phyloP scores from a whole-genome alignment of 2,888 invertebrate species.

The Cryptops parisi region DNA sequence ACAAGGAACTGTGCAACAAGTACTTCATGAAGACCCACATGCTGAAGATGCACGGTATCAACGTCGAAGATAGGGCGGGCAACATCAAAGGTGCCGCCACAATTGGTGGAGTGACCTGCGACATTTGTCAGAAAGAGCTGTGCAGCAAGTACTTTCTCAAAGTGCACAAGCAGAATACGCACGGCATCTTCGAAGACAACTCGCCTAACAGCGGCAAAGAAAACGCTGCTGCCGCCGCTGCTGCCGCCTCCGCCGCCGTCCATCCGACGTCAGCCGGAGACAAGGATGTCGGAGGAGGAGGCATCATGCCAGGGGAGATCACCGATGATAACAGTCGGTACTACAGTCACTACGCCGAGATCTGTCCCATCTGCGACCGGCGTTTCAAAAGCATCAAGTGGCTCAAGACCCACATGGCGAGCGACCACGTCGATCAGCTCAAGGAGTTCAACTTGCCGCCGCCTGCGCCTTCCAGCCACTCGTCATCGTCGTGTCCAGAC shows the following conservation, averaged over 20 bases:
- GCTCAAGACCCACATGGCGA: constrained; percentile 68
- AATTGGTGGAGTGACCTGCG: constrained; percentile 86
- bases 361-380: constrained; percentile 70
- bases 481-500: constrained; percentile 1
- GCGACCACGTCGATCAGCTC: constrained; percentile 66
- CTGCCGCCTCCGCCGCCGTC: neutral
- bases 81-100: constrained; percentile 51
- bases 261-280: neutral
- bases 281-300: constrained; percentile 8
- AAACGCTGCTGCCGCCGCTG: neutral
- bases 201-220: constrained; percentile 22
- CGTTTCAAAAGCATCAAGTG: constrained; percentile 78
- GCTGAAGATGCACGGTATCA: constrained; percentile 95
- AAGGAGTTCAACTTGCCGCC: too few relatives aligned
- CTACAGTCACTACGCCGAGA: constrained; percentile 48
- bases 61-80: constrained; percentile 53
- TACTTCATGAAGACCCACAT: constrained; percentile 99
- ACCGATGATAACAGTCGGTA: constrained; percentile 33
- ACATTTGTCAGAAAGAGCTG: constrained; percentile 94
- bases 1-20: constrained; percentile 97
- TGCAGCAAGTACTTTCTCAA: constrained; percentile 96
- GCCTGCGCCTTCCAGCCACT: too few relatives aligned
- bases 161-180: constrained; percentile 95
- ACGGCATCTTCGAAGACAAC: constrained; percentile 83
- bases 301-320: constrained; percentile 14